These are phyloP conservation scores for Desoria tigrina DNA, from an alignment of 2,888 invertebrate species.

Conservation along the genomic window DNA sequence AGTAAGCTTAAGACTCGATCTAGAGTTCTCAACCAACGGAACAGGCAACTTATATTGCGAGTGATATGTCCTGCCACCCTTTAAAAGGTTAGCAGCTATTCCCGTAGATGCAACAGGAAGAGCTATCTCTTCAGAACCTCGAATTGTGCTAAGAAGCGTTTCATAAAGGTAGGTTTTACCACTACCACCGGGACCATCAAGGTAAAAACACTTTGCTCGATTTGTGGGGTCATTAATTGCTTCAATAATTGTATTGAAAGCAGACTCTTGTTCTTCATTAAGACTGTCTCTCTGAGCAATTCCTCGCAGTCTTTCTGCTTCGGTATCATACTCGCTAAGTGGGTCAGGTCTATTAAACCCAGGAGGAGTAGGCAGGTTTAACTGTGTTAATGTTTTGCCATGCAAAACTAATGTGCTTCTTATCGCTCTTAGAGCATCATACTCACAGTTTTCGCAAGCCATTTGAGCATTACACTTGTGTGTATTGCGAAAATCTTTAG, in stretches of 20 bases:
- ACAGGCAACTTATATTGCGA: slow-evolving; percentile 54
- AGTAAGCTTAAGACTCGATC: slow-evolving; percentile 18
- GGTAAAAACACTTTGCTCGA: slow-evolving; percentile 48
- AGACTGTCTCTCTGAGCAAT: neutral
- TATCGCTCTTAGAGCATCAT: slow-evolving; percentile 29
- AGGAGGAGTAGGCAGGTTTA: slow-evolving; percentile 22
- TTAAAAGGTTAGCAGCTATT: slow-evolving; percentile 55
- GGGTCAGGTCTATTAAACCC: neutral
- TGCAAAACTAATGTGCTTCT: slow-evolving; percentile 19
- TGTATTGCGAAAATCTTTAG: slow-evolving; percentile 29
- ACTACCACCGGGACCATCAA: slow-evolving; percentile 58
- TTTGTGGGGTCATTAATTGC: neutral
- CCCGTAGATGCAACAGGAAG: slow-evolving; percentile 55
- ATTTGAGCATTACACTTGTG: neutral
- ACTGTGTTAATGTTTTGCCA: slow-evolving; percentile 17
- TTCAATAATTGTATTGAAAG: slow-evolving; percentile 16
- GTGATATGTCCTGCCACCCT: slow-evolving; percentile 56
- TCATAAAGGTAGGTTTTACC: slow-evolving; percentile 57
- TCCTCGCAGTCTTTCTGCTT: neutral
- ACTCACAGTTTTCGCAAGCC: slow-evolving; percentile 3
- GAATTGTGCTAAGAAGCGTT: slow-evolving; percentile 41
- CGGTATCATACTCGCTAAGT: neutral
- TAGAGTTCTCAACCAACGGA: slow-evolving; percentile 7
- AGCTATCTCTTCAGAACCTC: slow-evolving; percentile 38
- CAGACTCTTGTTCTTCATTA: slow-evolving; percentile 21